Conservation (phyloP, 2,797 vertebrate species). For the Mus spretus region DNA sequence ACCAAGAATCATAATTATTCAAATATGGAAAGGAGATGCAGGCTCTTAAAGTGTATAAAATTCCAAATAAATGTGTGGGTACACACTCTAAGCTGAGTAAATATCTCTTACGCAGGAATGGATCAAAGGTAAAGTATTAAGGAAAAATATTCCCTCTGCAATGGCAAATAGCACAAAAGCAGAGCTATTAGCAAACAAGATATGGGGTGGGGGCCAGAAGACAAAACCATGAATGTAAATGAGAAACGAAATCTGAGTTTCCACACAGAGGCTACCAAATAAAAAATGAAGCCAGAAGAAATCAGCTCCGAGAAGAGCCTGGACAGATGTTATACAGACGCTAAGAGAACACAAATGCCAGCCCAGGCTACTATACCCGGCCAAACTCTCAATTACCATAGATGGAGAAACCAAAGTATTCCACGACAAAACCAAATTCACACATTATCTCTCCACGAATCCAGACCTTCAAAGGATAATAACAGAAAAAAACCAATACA, state of each 20-base stretch:
- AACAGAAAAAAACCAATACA: too few relatives aligned
- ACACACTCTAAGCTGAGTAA: background rate
- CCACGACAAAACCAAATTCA: too few relatives aligned
- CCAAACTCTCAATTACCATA: too few relatives aligned
- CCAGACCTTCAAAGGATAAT: too few relatives aligned
- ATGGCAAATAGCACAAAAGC: constrained; percentile 41
- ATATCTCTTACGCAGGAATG: constrained; percentile 54
- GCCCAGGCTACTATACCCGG: too few relatives aligned
- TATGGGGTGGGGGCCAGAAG: background rate
- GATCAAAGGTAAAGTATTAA: constrained; percentile 43
- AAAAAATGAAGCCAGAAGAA: constrained; percentile 30
- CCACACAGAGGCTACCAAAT: background rate
- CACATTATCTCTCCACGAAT: too few relatives aligned
- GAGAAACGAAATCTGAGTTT: constrained; percentile 49
- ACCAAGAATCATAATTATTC: constrained; percentile 56
- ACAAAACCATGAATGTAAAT: constrained; percentile 35
- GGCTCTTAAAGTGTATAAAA: constrained; percentile 28
- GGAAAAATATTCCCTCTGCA: constrained; percentile 48
- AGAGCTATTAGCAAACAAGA: constrained; percentile 44
- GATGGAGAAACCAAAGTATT: too few relatives aligned
- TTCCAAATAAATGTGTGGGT: constrained; percentile 29
- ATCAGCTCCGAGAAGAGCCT: too few relatives aligned
- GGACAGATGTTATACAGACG: too few relatives aligned
- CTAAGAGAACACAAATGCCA: too few relatives aligned
- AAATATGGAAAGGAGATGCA: constrained; percentile 50